These are phyloP conservation scores for Macaca nemestrina DNA, from an alignment of 2,113 vertebrate species.

Conservation along the genomic window DNA sequence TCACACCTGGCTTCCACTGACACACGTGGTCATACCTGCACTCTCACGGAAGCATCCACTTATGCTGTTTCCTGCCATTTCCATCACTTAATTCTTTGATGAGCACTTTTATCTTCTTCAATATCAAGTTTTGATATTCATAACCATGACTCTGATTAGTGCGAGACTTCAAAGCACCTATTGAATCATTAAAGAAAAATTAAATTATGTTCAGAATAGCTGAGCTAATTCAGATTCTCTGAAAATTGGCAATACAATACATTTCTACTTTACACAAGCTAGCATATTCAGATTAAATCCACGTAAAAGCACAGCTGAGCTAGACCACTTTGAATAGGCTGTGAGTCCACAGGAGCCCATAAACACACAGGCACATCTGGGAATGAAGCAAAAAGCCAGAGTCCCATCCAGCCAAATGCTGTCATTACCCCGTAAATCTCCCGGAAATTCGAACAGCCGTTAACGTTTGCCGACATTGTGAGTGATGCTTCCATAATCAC, in stretches of 20 bases:
- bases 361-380: conserved; percentile 50
- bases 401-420: conserved; percentile 43
- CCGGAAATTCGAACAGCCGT: conserved; percentile 63
- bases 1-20: rapidly evolving
- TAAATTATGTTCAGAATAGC: conserved; percentile 65
- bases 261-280: conserved; percentile 11
- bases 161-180: conserved; percentile 62
- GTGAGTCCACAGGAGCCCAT: not conserved
- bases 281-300: conserved; percentile 19
- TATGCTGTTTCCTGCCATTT: not conserved
- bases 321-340: not conserved
- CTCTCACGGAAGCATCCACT: not conserved
- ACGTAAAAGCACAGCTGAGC: not conserved
- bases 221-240: conserved; percentile 62
- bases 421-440: conserved; percentile 71
- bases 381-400: not conserved
- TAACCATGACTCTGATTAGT: conserved; percentile 65
- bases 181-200: conserved; percentile 76
- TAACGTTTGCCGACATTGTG: conserved; percentile 54
- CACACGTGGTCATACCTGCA: not conserved
- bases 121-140: conserved; percentile 61
- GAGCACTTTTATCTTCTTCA: conserved; percentile 18
- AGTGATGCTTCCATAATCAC: conserved; percentile 71
- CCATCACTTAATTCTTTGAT: not conserved
- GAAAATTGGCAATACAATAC: conserved; percentile 51